Base-by-base conservation (phyloP, 2,113 vertebrate species). In the Ia io region DNA sequence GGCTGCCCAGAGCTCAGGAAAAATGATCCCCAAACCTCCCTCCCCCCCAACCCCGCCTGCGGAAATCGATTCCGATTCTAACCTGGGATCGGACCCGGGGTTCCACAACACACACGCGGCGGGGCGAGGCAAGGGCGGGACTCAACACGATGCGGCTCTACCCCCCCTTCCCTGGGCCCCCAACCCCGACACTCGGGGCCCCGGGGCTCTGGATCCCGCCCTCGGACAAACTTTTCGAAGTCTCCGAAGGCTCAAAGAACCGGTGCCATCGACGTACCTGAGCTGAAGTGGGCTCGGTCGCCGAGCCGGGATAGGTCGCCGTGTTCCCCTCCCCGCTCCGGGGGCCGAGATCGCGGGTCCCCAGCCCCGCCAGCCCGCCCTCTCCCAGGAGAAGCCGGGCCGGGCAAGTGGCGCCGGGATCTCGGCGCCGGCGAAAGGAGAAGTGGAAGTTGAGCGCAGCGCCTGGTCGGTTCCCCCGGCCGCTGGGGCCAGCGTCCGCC, bases 391-490 rank as follows among this genome's bases (percentile, higher is more conserved):
- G 90, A 90, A 96, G 84, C 90, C 56, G 35, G 86, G 79, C 91
- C 61, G 7, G 47, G 83, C 69, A 6, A 94, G 69, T 47, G 95
- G 95, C 79, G 94, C 97, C 93, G 30, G 71, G 63, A 89, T 37
- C 22, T 86, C 44, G 74, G 96, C 94, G 96, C 95, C 84, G 70
- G 92, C 88, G 82, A 97, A 97, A 96, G 94, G 91, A 97, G 97
- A 97, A 97, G 97, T 96, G 97, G 97, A 96, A 96, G 96, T 95
- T 59, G 88, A 95, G 94, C 95, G 40, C 67, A 61, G 96, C 82
- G 67, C 95, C 93, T 2, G 71, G 90, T 87, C 93, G 4, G 97
- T 95, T 76, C 94, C 89, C 42, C 92, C 49, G 84, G 94, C 96
- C 77, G 74, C 94, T 56, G 51, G 95, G 96, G 92, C 96, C 37